Conservation (phyloP, 2,797 vertebrate genomes). For the Clarias fuscus region DNA sequence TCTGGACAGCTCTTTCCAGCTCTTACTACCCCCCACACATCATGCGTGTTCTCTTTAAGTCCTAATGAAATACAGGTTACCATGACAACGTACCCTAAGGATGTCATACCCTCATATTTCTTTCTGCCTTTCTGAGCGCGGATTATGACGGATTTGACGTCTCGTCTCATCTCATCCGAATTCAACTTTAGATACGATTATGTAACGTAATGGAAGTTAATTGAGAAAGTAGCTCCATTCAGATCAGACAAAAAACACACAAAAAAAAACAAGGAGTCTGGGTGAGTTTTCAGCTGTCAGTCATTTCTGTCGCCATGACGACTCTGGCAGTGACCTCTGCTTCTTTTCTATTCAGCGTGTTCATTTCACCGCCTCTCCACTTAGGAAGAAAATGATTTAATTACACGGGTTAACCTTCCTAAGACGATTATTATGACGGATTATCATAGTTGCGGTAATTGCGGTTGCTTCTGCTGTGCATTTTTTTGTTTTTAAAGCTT, state of each 20-base stretch:
- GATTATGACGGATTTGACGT: constrained; percentile 5
- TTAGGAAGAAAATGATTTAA: constrained; percentile 25
- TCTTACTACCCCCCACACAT: too few relatives aligned
- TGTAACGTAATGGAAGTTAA: constrained; percentile 6
- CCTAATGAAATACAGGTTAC: background rate
- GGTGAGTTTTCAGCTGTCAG: constrained; percentile 19
- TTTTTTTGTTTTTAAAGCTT: constrained; percentile 1
- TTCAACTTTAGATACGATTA: constrained; percentile 22
- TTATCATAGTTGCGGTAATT: constrained; percentile 17
- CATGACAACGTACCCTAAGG: constrained; percentile 9
- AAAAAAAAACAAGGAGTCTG: background rate
- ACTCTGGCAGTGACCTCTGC: background rate
- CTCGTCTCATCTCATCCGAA: background rate
- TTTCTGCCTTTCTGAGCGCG: background rate
- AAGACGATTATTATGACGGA: constrained; percentile 6
- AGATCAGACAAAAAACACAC: background rate
- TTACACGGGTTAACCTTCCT: constrained; percentile 4
- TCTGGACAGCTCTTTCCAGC: background rate
- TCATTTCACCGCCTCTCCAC: background rate
- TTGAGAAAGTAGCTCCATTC: constrained; percentile 26
- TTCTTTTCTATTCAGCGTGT: constrained; percentile 5
- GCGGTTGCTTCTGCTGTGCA: constrained; percentile 7
- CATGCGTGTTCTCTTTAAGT: background rate
- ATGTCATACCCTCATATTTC: background rate
- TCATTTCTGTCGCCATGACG: constrained; percentile 36